Base-by-base conservation (phyloP, 2,113 vertebrate species). In the Heliornis fulica region DNA sequence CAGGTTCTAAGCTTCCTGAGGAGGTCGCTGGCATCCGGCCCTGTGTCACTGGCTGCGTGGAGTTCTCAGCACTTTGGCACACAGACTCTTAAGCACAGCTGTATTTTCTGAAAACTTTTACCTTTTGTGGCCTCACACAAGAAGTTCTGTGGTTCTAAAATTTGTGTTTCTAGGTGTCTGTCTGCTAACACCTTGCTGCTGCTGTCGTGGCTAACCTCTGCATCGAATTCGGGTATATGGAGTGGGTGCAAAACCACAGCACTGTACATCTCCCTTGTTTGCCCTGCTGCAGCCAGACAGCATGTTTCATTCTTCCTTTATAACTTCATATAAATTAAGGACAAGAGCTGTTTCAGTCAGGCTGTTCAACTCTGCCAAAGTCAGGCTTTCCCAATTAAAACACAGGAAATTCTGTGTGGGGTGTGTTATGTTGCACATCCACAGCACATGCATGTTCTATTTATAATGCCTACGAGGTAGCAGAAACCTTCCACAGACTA, bases 321-420 rank as follows among this genome's bases (percentile, higher is more conserved):
- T 31, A 51, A 43, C 40, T 50, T 25, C 53, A 41, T 79, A 7
- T 48, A 17, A 64, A 23, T 20, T 2, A 61, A 31, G 15, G 43
- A 15, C 29, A 56, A n/a, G 5, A 3, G 9, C 38, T 61, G 15
- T 59, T 88, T 45, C 40, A 45, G 45, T 71, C 2, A 22, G 51
- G 16, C 79, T 90, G 40, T 53, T 71, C 6, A 61, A 7, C 59
- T 64, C 11, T 60, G 36, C 15, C 63, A 21, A 31, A 61, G 28
- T 19, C 57, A 81, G 50, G 5, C 0, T 0, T 60, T 53, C 25
- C 31, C 60, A 56, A 0, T 31, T 19, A 15, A 41, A 68, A 12
- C 43, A 6, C 31, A 32, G 4, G 4, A 7, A 15, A 13, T 43
- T 65, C 21, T 38, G 15, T 60, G 28, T 23, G 53, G 59, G 26